phyloP scores from a whole-genome alignment of 2,797 vertebrate genomes.

The Platyrinchus mystaceus region DNA sequence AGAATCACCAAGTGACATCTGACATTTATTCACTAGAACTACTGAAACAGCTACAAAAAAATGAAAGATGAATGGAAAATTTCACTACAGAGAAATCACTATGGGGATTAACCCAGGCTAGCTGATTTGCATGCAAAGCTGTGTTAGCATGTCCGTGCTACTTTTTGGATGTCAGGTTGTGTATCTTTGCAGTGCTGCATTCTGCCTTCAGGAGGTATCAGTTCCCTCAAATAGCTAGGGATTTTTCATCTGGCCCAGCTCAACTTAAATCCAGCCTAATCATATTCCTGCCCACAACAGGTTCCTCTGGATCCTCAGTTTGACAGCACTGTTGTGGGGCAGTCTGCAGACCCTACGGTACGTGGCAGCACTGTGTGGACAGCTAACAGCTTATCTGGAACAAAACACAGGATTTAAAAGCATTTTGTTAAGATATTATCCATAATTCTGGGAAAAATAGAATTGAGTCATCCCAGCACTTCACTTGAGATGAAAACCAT shows the following conservation, averaged over 20 bases:
- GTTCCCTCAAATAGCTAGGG: not conserved
- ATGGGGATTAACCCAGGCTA: not conserved
- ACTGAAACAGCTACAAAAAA: constrained; percentile 2
- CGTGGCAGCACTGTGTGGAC: not conserved
- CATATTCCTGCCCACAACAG: accelerated
- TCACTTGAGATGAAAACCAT: not conserved
- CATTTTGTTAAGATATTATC: not conserved
- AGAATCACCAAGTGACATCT: constrained; percentile 6
- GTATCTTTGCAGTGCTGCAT: not conserved
- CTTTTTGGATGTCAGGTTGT: not conserved
- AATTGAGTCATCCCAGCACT: not conserved
- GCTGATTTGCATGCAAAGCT: not conserved
- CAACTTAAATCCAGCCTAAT: not conserved
- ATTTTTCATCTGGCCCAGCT: not conserved
- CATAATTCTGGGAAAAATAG: not conserved
- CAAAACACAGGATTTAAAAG: not conserved
- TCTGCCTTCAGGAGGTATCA: not conserved
- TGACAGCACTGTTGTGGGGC: not conserved
- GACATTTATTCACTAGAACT: constrained; percentile 5
- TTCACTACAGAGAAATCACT: not conserved
- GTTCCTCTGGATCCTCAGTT: not conserved
- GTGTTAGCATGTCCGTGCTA: not conserved
- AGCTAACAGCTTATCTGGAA: not conserved
- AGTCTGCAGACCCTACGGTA: accelerated
- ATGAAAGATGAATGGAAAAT: not conserved